These are phyloP conservation scores for Oxytorus armatus DNA, from an alignment of 2,888 invertebrate species.

Conservation along the genomic window DNA sequence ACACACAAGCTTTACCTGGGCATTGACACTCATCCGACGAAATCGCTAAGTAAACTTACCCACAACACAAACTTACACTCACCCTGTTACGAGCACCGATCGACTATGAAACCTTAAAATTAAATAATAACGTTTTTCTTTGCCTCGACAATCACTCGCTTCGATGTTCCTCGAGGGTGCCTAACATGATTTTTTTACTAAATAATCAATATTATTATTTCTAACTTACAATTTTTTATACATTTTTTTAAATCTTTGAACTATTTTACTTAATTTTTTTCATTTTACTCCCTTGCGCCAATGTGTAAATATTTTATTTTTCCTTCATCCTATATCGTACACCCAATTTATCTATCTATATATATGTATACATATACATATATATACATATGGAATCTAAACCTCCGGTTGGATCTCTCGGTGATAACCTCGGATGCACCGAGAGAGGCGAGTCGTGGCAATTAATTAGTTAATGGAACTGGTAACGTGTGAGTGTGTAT, in stretches of 20 bases:
- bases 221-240: not conserved
- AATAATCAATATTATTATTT: not conserved
- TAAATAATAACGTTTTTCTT: not conserved
- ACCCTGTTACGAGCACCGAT: not conserved
- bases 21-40: conserved; percentile 36
- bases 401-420: conserved; percentile 24
- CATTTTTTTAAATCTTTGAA: not conserved
- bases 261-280: not conserved
- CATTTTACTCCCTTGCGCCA: not conserved
- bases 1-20: conserved; percentile 16
- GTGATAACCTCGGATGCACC: conserved; percentile 54
- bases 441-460: conserved; percentile 20
- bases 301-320: not conserved
- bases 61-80: conserved; percentile 1
- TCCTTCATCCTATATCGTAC: not conserved
- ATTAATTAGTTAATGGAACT: conserved; percentile 65
- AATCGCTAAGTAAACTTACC: conserved; percentile 1
- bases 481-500: conserved; percentile 27
- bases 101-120: not conserved
- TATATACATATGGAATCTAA: not conserved
- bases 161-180: conserved; percentile 47
- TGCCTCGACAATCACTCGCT: conserved; percentile 58
- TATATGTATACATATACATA: too few species aligned
- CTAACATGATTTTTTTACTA: not conserved
- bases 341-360: conserved; percentile 10